Evolutionary conservation across 2,113 vertebrate species (phyloP).

Genomic region (Emydura subglobosa): DNA sequence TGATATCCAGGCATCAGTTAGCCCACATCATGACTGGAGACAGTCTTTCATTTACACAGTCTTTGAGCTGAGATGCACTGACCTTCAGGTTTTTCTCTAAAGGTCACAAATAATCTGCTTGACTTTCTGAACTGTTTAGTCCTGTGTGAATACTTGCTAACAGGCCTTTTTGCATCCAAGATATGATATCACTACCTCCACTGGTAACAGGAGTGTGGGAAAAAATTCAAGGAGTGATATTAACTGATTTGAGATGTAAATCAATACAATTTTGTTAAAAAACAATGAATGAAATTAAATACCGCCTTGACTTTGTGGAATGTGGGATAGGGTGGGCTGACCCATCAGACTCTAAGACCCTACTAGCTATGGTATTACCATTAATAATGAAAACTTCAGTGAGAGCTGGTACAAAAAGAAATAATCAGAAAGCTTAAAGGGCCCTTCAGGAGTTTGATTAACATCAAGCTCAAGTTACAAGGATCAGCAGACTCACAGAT

Average conservation of each 20-base stretch:
- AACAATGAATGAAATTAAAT: background rate
- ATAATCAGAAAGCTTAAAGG: background rate
- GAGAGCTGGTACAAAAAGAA: background rate
- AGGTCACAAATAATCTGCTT: background rate
- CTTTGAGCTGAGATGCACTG: background rate
- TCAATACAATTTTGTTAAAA: background rate
- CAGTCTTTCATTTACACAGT: background rate
- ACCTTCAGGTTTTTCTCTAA: background rate
- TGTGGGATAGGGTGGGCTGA: background rate
- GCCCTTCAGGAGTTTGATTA: background rate
- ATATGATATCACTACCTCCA: background rate
- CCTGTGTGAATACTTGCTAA: background rate
- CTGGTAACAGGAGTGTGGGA: no score
- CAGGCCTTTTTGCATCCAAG: background rate
- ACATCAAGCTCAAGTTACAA: background rate
- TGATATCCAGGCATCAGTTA: background rate
- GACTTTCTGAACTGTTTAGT: background rate
- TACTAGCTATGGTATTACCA: background rate
- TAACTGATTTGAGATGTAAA: background rate
- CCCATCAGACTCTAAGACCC: background rate
- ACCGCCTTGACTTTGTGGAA: background rate
- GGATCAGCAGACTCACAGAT: background rate
- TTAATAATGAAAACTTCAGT: background rate
- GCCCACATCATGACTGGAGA: background rate
- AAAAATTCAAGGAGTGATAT: background rate